Percentiles rank a stretch among this genome's conserved stretches.
Conservation (phyloP, 2,888 invertebrate species). For the Sussaba pulchella region DNA sequence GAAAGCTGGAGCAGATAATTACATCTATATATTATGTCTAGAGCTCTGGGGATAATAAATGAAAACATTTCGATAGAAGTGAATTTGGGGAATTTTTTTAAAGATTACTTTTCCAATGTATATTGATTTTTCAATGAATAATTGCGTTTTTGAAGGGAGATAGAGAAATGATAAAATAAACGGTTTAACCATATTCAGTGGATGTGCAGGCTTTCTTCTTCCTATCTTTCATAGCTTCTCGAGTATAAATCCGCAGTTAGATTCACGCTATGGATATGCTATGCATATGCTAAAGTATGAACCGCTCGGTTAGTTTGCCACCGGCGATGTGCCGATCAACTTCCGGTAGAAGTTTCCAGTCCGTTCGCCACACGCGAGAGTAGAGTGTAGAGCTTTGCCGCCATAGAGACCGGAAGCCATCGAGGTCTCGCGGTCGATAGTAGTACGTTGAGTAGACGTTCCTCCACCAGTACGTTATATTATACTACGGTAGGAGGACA, state of each 20-base stretch:
- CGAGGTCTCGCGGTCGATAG: conserved; percentile 56
- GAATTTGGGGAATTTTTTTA: too few relatives aligned
- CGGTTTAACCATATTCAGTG: conserved; percentile 3
- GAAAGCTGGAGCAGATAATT: too few relatives aligned
- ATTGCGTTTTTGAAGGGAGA: too few relatives aligned
- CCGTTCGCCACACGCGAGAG: conserved; percentile 11
- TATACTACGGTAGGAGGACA: conserved; percentile 7
- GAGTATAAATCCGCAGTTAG: neutral
- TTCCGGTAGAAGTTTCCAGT: conserved; percentile 55
- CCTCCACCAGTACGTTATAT: neutral
- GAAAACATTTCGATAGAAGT: too few relatives aligned
- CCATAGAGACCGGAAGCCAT: conserved; percentile 60
- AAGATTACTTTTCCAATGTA: too few relatives aligned
- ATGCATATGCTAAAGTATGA: conserved; percentile 35
- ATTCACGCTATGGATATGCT: neutral
- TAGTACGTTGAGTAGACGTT: conserved; percentile 24
- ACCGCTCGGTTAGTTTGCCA: conserved; percentile 45
- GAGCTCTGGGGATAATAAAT: too few relatives aligned
- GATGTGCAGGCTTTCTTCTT: neutral
- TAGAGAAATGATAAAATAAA: neutral
- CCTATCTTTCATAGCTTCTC: neutral
- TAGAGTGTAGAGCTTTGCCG: conserved; percentile 32
- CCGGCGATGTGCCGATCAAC: conserved; percentile 44
- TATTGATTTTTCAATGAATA: too few relatives aligned
- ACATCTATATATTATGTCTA: too few relatives aligned